These are phyloP conservation scores for Dromius quadrimaculatus DNA, from an alignment of 2,888 invertebrate species.

Conservation along the genomic window DNA sequence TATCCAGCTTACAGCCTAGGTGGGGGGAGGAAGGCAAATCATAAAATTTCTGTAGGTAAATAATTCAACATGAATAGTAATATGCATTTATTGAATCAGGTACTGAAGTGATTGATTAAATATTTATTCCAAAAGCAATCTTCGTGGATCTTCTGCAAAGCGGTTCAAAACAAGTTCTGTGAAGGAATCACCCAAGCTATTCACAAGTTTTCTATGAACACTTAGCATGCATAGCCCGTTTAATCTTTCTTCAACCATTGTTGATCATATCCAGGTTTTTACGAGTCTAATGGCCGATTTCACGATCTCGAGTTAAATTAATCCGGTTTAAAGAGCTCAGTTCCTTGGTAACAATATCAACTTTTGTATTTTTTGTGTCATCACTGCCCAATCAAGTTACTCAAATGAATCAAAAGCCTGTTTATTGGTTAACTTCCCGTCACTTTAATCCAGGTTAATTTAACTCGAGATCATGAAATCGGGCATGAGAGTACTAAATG, in stretches of 20 bases:
- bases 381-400: no score
- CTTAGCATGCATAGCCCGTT: constrained; percentile 34
- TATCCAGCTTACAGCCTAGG: background rate
- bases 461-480: no score
- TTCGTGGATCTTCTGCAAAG: background rate
- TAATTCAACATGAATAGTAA: no score
- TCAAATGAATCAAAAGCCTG: no score
- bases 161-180: background rate
- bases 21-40: background rate
- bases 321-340: no score
- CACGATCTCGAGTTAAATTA: no score
- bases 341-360: no score
- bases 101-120: background rate
- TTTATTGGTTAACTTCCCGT: no score
- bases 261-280: constrained; percentile 53
- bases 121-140: background rate
- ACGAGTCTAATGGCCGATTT: constrained; percentile 52
- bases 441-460: no score
- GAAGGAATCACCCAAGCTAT: constrained; percentile 14
- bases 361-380: no score
- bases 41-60: no score
- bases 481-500: no score
- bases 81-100: background rate
- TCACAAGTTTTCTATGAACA: constrained; percentile 38
- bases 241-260: constrained; percentile 53